Base-by-base conservation (phyloP, 1,140 invertebrate genomes). In the Temnothorax longispinosus region DNA sequence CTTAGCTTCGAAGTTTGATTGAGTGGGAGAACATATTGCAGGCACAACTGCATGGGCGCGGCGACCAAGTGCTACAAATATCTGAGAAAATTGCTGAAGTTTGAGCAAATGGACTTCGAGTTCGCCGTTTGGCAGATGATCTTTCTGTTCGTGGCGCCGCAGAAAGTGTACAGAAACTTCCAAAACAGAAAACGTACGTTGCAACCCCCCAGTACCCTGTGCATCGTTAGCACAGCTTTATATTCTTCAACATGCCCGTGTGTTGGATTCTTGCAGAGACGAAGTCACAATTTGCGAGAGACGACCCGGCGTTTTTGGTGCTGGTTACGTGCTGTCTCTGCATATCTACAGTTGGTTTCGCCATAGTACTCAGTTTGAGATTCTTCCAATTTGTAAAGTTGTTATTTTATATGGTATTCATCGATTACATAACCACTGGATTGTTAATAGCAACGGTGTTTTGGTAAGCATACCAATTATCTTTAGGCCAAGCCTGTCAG, bases 111-210 rank as follows among this genome's bases (percentile, higher is more conserved):
- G 99, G 99, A 99, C 95, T 99, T 99, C 96, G 99, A 99, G 94
- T 99, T 99, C 96, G 99, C 99, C 3, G 96, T 98, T 13, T 99
- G 99, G 99, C 99, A 99, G 97, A 99, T 99, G 98, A 95, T 99
- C 0, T 99, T 99, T 95, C 96, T 99, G 72, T 99, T 99, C 95
- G 96, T 98, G 78, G 96, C 98, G 0, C 99, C 99, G 38, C 98
- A 99, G 94, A 99, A 99, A 97, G 99, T 99, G 3, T 99, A 99
- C 93, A 97, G 98, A 95, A 99, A 99, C 96, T 99, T 99, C 95
- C 98, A 99, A 92, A 99, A 99, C 95, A 97, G 99, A 95, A 99
- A 99, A 97, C 98, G 99, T 99, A 96, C 96, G 97, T 97, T 89
- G 32, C 56, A 27, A 18, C 10, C 27, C 6, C 27, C 27, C 0